Conservation (phyloP, 2,113 vertebrate genomes). For the Xiphorhynchus elegans region DNA sequence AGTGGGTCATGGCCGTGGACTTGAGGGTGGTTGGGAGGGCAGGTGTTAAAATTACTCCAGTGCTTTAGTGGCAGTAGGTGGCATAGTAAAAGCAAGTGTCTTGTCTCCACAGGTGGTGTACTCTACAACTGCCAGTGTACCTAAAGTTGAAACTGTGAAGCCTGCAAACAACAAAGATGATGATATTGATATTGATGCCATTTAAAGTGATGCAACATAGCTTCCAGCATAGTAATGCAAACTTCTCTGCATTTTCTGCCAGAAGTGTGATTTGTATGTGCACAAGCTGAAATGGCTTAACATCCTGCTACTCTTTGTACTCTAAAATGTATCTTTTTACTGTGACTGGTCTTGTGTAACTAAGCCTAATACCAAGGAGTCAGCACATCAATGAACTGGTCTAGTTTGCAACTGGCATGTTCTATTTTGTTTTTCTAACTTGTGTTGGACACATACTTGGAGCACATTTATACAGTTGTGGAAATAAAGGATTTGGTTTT, state of each 20-base stretch:
- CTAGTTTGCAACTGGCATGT: constrained; percentile 82
- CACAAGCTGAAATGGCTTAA: constrained; percentile 77
- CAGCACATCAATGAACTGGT: constrained; percentile 72
- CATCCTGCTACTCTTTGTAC: constrained; percentile 77
- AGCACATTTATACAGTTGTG: constrained; percentile 80
- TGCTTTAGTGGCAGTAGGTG: neutral
- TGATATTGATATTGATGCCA: constrained; percentile 98
- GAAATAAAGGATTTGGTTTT: constrained; percentile 84
- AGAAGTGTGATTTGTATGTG: constrained; percentile 80
- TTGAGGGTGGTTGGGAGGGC: fast-evolving
- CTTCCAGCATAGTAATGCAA: constrained; percentile 73
- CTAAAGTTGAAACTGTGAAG: constrained; percentile 96
- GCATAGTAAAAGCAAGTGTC: neutral
- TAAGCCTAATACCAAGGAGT: constrained; percentile 77
- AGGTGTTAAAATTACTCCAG: fast-evolving
- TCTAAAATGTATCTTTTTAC: constrained; percentile 74
- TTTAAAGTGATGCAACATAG: constrained; percentile 79
- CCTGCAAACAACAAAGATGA: constrained; percentile 88
- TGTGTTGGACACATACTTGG: constrained; percentile 79
- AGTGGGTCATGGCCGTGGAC: fast-evolving
- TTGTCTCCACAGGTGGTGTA: constrained; percentile 89
- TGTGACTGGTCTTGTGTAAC: constrained; percentile 79
- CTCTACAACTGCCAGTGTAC: constrained; percentile 89
- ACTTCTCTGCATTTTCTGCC: constrained; percentile 71
- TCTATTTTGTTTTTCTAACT: constrained; percentile 75